Evolutionary conservation across 1,140 invertebrate genomes (phyloP).

Genomic region (Nasonia vitripennis): DNA sequence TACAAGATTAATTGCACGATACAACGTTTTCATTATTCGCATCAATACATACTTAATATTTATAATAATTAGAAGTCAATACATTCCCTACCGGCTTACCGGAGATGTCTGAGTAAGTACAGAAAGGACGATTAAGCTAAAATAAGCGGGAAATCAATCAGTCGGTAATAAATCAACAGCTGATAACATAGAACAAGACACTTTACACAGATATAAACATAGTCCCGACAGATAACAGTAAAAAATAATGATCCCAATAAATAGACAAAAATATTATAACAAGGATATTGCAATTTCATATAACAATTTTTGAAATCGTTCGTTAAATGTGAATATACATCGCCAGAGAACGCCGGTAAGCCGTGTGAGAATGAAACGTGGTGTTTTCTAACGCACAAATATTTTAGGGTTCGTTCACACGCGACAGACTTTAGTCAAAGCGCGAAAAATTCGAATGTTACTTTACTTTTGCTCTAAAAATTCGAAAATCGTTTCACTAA

Average conservation of each 20-base stretch:
- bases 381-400: constrained; percentile 44
- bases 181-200: neutral
- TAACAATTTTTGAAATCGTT: neutral
- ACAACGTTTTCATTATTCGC: constrained; percentile 52
- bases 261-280: constrained; percentile 2
- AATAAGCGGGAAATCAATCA: neutral
- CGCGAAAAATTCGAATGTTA: constrained; percentile 33
- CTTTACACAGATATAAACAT: constrained; percentile 1
- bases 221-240: neutral
- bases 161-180: neutral
- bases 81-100: constrained; percentile 55
- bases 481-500: constrained; percentile 44
- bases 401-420: constrained; percentile 38
- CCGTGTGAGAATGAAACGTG: constrained; percentile 41
- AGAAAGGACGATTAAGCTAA: neutral
- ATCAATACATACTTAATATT: constrained; percentile 57
- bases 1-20: constrained; percentile 60
- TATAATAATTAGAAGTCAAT: constrained; percentile 60
- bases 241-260: neutral
- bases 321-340: constrained; percentile 21
- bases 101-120: constrained; percentile 55
- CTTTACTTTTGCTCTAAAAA: constrained; percentile 43
- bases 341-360: constrained; percentile 56
- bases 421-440: constrained; percentile 40
- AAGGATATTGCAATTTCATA: neutral